Percentiles rank a stretch among this genome's conserved stretches.
Evolutionary conservation across 2,888 invertebrate genomes (phyloP).

Genomic region (Neria commutata): DNA sequence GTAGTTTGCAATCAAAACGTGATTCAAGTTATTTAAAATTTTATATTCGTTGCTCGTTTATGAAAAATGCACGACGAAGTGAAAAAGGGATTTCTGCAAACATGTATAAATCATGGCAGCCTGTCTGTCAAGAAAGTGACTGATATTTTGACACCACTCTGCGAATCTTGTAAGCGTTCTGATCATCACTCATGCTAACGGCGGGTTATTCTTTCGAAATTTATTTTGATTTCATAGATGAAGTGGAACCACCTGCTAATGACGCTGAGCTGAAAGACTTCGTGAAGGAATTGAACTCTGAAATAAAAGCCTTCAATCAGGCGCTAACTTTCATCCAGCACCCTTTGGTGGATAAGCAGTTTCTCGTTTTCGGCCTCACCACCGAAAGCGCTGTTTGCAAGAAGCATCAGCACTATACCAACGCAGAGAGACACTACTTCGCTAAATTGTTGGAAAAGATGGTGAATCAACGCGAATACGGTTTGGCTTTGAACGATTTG

Average conservation of each 20-base stretch:
- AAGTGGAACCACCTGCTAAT: constrained; percentile 24
- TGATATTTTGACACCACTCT: constrained; percentile 32
- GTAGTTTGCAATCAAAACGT: too few relatives aligned
- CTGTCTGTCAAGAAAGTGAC: constrained; percentile 24
- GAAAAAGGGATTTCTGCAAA: constrained; percentile 39
- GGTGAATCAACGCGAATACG: constrained; percentile 35
- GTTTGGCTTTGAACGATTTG: constrained; percentile 37
- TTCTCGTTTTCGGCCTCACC: constrained; percentile 40
- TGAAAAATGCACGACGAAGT: constrained; percentile 27
- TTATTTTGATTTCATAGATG: constrained; percentile 27
- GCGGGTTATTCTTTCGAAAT: background rate
- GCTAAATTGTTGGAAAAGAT: constrained; percentile 36
- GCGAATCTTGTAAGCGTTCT: constrained; percentile 34
- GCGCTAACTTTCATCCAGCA: constrained; percentile 41
- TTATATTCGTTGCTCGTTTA: too few relatives aligned
- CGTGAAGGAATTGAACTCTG: constrained; percentile 35
- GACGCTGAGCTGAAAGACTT: constrained; percentile 27
- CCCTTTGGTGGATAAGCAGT: constrained; percentile 35
- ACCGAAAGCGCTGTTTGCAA: constrained; percentile 36
- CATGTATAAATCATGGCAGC: constrained; percentile 36
- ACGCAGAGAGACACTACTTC: constrained; percentile 43
- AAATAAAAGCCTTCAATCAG: constrained; percentile 38
- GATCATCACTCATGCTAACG: background rate
- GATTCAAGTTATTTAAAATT: too few relatives aligned
- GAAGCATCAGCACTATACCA: constrained; percentile 35